A percentile compares a stretch with the other conserved stretches of the same genome.
Conservation (phyloP, 2,888 invertebrate genomes). For the Gerris lacustris region DNA sequence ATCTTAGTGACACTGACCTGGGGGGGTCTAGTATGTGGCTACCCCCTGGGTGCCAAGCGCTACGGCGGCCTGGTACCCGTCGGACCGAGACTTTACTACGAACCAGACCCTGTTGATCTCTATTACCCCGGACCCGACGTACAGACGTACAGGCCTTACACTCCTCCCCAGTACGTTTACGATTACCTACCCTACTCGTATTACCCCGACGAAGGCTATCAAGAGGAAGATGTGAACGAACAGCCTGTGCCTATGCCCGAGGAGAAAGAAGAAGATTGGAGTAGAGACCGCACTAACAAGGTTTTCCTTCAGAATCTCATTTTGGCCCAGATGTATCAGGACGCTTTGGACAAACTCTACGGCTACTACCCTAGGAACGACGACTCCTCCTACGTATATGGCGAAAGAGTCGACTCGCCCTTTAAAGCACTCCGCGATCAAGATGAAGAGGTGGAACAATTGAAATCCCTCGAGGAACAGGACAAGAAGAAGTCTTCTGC, state of each 20-base stretch:
- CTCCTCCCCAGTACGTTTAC: background rate
- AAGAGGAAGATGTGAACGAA: background rate
- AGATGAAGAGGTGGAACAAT: conserved; percentile 53
- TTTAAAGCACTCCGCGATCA: conserved; percentile 35
- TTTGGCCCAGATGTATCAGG: conserved; percentile 28
- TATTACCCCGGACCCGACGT: background rate
- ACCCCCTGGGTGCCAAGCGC: background rate
- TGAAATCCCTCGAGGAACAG: conserved; percentile 49
- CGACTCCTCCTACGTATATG: conserved; percentile 36
- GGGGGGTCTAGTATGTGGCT: background rate
- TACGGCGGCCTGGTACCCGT: background rate
- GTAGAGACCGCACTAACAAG: conserved; percentile 42
- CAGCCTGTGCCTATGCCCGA: background rate
- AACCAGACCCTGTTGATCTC: background rate
- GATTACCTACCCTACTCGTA: background rate
- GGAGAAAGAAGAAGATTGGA: conserved; percentile 25
- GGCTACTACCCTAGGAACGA: conserved; percentile 31
- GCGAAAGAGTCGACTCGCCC: conserved; percentile 25
- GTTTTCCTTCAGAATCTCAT: conserved; percentile 49
- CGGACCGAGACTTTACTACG: conserved; percentile 2
- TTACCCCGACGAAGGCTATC: background rate
- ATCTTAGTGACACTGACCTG: background rate
- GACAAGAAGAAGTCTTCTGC: conserved; percentile 15
- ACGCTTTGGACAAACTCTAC: conserved; percentile 15
- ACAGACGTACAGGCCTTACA: background rate